These are phyloP conservation scores for Myxocyprinus asiaticus DNA, from an alignment of 2,113 vertebrate genomes.

Conservation along the genomic window DNA sequence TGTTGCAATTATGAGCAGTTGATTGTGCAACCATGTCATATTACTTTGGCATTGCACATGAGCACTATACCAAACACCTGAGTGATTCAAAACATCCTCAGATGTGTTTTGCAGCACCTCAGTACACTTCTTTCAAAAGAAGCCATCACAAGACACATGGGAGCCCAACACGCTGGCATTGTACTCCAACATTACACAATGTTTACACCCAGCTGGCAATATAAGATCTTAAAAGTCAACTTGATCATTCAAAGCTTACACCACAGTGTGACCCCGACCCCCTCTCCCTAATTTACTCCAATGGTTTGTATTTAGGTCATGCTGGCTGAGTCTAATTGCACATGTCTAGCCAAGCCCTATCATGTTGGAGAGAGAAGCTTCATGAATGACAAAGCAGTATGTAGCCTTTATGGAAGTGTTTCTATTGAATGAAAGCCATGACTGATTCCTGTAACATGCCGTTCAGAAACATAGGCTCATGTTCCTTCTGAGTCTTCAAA, in stretches of 20 bases:
- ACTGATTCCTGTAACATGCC: slow-evolving; percentile 58
- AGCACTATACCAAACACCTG: background rate
- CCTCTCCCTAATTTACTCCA: background rate
- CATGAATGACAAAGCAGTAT: slow-evolving; percentile 21
- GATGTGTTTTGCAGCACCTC: background rate
- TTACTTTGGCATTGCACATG: slow-evolving; percentile 8
- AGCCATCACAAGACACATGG: background rate
- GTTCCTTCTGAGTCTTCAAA: slow-evolving; percentile 32
- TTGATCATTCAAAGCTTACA: slow-evolving; percentile 8
- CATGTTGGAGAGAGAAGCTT: slow-evolving; percentile 11
- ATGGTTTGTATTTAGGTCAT: slow-evolving; percentile 12
- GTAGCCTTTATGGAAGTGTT: background rate
- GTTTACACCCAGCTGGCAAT: slow-evolving; percentile 31
- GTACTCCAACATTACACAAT: slow-evolving; percentile 39
- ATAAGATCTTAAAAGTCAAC: slow-evolving; percentile 37
- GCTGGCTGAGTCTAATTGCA: background rate
- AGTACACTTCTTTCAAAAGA: slow-evolving; percentile 5
- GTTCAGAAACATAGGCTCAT: slow-evolving; percentile 50
- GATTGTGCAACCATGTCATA: slow-evolving; percentile 1
- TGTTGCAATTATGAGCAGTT: background rate
- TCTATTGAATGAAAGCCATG: slow-evolving; percentile 17
- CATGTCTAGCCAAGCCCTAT: slow-evolving; percentile 14
- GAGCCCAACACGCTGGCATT: background rate
- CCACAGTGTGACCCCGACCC: background rate
- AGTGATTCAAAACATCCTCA: too few relatives aligned